A percentile compares a stretch with the other conserved stretches of the same genome.
Conservation (phyloP, 2,888 invertebrate genomes). For the Digitonthophagus gazella region DNA sequence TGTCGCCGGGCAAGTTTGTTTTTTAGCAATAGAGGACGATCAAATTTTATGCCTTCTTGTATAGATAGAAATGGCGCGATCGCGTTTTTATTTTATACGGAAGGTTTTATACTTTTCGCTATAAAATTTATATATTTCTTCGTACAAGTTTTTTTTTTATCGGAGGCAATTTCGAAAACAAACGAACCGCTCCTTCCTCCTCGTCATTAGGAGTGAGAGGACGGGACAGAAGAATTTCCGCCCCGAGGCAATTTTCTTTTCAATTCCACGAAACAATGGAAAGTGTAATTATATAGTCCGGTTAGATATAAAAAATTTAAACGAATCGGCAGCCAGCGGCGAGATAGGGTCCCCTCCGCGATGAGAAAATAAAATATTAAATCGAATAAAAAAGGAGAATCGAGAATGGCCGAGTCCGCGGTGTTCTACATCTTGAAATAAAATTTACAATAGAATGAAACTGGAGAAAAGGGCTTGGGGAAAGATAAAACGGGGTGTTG, state of each 20-base stretch:
- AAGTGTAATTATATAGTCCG: conserved; percentile 28
- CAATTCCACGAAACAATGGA: conserved; percentile 26
- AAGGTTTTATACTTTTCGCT: conserved; percentile 12
- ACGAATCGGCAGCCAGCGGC: conserved; percentile 25
- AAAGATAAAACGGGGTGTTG: conserved; percentile 18
- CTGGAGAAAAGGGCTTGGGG: not conserved
- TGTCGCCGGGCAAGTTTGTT: conserved; percentile 9
- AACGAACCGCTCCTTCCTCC: not conserved
- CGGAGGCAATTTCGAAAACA: not conserved
- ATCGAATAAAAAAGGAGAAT: conserved; percentile 46
- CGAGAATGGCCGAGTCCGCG: conserved; percentile 4
- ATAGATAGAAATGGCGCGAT: not conserved
- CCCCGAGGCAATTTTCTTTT: conserved; percentile 14
- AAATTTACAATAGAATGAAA: conserved; percentile 39
- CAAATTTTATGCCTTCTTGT: conserved; percentile 15
- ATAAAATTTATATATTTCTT: conserved; percentile 11
- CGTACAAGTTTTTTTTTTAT: not conserved
- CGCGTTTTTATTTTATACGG: conserved; percentile 9
- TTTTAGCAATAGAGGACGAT: not conserved
- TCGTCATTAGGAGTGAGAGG: conserved; percentile 7
- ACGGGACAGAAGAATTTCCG: not conserved
- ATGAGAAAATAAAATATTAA: conserved; percentile 46
- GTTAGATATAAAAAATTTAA: conserved; percentile 28
- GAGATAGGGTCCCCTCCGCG: conserved; percentile 25
- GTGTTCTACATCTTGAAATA: conserved; percentile 40